Evolutionary conservation across 1,140 invertebrate genomes (phyloP).

Genomic region (Ceratina australensis): DNA sequence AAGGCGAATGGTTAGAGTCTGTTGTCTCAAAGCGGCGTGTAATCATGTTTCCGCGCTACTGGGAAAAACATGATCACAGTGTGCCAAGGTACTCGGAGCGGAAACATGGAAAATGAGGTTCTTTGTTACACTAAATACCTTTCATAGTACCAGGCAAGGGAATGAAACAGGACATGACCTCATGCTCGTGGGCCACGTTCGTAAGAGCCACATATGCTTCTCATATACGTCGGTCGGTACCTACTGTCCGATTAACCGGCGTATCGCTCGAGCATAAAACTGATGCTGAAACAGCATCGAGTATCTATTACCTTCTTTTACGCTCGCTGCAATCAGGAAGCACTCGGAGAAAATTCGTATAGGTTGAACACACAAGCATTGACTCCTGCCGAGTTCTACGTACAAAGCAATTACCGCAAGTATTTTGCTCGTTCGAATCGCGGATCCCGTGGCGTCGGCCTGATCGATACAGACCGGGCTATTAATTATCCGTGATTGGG

Average conservation of each 20-base stretch:
- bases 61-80: not conserved
- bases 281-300: too few species aligned
- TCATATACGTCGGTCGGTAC: too few species aligned
- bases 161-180: too few species aligned
- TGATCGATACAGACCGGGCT: constrained; percentile 65
- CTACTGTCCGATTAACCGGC: too few species aligned
- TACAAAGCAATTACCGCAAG: constrained; percentile 65
- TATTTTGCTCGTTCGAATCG: constrained; percentile 53
- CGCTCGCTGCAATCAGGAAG: too few species aligned
- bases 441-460: constrained; percentile 51
- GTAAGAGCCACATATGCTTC: too few species aligned
- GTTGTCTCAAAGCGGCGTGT: constrained; percentile 8
- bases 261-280: too few species aligned
- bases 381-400: constrained; percentile 64
- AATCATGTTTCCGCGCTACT: constrained; percentile 1
- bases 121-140: not conserved
- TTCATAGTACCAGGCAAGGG: not conserved
- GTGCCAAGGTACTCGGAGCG: not conserved
- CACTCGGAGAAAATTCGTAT: too few species aligned
- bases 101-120: not conserved
- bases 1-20: not conserved
- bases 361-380: too few species aligned
- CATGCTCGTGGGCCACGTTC: too few species aligned
- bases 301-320: too few species aligned
- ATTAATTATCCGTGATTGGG: constrained; percentile 71